phyloP scores from a whole-genome alignment of 2,797 vertebrate genomes.

The Acanthopagrus latus region DNA sequence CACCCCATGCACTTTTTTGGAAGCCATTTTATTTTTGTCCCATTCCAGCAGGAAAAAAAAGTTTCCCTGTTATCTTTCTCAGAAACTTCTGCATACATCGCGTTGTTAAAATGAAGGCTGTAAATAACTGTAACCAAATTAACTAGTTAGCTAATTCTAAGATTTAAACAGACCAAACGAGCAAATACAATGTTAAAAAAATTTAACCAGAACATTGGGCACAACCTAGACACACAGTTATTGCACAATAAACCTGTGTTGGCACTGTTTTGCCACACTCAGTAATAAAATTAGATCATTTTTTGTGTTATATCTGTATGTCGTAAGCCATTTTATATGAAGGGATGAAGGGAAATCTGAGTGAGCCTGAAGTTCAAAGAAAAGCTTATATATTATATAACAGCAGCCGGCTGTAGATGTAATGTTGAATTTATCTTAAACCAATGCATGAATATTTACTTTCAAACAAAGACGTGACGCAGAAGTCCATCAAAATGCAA shows the following conservation, averaged over 20 bases:
- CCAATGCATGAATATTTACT: neutral
- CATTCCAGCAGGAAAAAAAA: conserved; percentile 3
- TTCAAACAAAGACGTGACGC: neutral
- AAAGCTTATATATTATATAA: neutral
- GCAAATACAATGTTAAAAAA: neutral
- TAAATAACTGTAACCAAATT: conserved; percentile 55
- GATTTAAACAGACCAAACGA: neutral
- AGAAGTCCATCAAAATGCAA: neutral
- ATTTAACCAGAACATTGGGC: neutral
- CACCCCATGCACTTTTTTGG: conserved; percentile 49
- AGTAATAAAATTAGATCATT: neutral
- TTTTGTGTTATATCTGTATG: conserved; percentile 24
- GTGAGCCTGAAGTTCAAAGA: neutral
- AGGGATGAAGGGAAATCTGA: conserved; percentile 21
- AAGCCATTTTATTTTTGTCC: conserved; percentile 19
- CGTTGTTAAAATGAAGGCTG: conserved; percentile 70
- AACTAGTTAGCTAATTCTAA: too few species aligned
- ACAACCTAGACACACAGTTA: neutral
- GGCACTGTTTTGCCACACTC: neutral
- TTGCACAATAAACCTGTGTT: conserved; percentile 1
- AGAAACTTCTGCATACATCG: conserved; percentile 7
- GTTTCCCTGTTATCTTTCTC: neutral
- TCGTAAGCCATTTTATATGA: neutral
- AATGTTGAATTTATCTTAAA: neutral
- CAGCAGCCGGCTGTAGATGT: conserved; percentile 5